Evolutionary conservation across 1,140 invertebrate species (phyloP), one percentile per base, ranked within the genome.

Genomic region (Danaus melanippus): DNA sequence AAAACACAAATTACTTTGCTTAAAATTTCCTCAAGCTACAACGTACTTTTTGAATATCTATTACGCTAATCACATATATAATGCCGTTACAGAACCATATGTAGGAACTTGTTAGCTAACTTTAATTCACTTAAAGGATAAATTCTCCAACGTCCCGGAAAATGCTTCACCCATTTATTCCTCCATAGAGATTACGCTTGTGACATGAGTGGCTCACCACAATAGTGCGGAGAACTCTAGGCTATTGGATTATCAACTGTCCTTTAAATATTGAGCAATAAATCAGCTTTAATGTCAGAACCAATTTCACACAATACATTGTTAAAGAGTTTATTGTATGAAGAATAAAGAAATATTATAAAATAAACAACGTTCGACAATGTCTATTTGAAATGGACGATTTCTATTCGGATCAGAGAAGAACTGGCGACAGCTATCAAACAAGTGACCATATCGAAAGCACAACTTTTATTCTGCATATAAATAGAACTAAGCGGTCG

Each of bases 391-490:
- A 32, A 32, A 32, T 32, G 7, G 6, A 32, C 21, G 6, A 32
- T 32, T 32, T 32, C 21, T 32, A 32, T 32, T 32, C 7, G 21
- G 6, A 32, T 32, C 21, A 32, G 6, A 32, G 21, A 32, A 32
- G 21, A 32, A 7, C 21, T 32, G 4, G 21, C 21, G 21, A 32
- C 21, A 32, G 21, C 21, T 32, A 32, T 32, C 10, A 40, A 51
- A 46, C 49, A 43, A 46, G 43, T 60, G 40, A 43, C 52, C 15
- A 45, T 39, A 40, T 47, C 12, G 55, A 63, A 63, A 58, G 60
- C 52, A 56, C 52, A 63, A 63, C 53, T 63, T 55, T 63, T 62
- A 62, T 62, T 63, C 59, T 55, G 58, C 58, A 60, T 64, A 54
- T 42, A 56, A 56, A 56, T 42, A n/a, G 53, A 55, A 52, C 62